These are phyloP conservation scores for Aphelenchoides besseyi DNA, from an alignment of 1,140 invertebrate species.

Conservation along the genomic window DNA sequence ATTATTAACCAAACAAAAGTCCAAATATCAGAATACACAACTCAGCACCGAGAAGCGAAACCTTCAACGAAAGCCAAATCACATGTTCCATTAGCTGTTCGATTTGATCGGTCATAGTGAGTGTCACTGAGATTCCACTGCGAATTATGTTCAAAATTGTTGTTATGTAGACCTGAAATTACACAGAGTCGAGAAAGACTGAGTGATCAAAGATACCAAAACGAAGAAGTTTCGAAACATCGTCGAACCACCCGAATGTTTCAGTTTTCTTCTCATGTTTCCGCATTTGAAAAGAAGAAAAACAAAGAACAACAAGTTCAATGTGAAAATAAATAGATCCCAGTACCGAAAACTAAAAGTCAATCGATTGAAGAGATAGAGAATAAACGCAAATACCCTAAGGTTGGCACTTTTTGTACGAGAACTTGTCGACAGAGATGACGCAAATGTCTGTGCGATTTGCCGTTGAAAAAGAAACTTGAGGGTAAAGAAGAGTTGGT, in stretches of 20 bases:
- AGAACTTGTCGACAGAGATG: slow-evolving; percentile 22
- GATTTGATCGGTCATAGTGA: slow-evolving; percentile 12
- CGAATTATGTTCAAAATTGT: slow-evolving; percentile 15
- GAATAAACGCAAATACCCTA: slow-evolving; percentile 2
- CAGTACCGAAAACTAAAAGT: slow-evolving; percentile 18
- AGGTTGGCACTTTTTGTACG: neutral
- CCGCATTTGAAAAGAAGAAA: slow-evolving; percentile 18
- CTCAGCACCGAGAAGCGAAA: neutral
- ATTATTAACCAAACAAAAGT: neutral
- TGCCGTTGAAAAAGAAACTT: slow-evolving; percentile 8
- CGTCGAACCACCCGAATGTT: neutral
- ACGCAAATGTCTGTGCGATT: slow-evolving; percentile 14
- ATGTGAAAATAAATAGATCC: neutral
- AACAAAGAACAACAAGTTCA: slow-evolving; percentile 7
- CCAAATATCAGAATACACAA: slow-evolving; percentile 10
- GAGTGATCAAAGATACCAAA: slow-evolving; percentile 1
- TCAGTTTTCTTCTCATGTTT: neutral
- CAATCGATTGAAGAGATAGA: neutral
- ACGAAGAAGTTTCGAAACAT: slow-evolving; percentile 10
- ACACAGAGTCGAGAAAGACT: neutral
- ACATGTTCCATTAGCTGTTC: neutral
- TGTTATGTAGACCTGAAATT: neutral
- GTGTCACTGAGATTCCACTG: neutral
- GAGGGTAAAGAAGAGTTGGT: neutral
- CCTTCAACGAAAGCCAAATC: slow-evolving; percentile 9